Evolutionary conservation across 2,888 invertebrate species (phyloP), one percentile per base, ranked within the genome.

Genomic region (Lampropteryx suffumata): DNA sequence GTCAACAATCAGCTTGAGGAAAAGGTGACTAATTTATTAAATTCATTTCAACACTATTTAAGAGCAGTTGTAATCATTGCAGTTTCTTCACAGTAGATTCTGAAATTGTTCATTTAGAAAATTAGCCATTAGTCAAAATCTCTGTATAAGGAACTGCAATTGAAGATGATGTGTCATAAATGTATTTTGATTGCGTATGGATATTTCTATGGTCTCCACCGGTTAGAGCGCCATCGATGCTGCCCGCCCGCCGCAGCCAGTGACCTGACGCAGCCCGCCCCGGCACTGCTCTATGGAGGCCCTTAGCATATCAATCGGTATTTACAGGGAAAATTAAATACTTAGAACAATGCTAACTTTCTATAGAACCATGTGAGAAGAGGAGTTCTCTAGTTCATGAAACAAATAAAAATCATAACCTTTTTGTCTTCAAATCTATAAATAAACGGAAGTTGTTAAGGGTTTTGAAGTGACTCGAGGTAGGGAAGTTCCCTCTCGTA

Each of bases 1-100:
- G 98, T 99, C 64, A 97, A 98, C 91, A 99, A 99, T 89, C 99
- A 99, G 86, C 92, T 99, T 49, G 99, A 99, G 83, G 95, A 97
- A 80, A 97, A 96, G 94, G 96, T 97, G 92, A 79, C 68, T 83
- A 71, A 61, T 65, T 63, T 62, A 55, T 62, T 61, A 59, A 57
- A 49, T 64, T 60, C 59, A 45, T 48, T 63, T 41, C 61, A 56
- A 55, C 55, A 71, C 64, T 70, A 64, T 62, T 61, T 74, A 72
- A 72, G 79, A 70, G 69, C 66, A 73, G 75, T 81, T 90, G 88
- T 89, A 87, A 89, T 89, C 87, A 87, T 86, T 89, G 88, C 86
- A 90, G 85, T 88, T 86, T 85, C 87, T 86, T 89, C 81, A 46
- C 55, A 46, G 53, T 50, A 49, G 50, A 47, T 51, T 45, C 26